Conservation (phyloP, 2,797 vertebrate species). For the Vespertilio murinus region DNA sequence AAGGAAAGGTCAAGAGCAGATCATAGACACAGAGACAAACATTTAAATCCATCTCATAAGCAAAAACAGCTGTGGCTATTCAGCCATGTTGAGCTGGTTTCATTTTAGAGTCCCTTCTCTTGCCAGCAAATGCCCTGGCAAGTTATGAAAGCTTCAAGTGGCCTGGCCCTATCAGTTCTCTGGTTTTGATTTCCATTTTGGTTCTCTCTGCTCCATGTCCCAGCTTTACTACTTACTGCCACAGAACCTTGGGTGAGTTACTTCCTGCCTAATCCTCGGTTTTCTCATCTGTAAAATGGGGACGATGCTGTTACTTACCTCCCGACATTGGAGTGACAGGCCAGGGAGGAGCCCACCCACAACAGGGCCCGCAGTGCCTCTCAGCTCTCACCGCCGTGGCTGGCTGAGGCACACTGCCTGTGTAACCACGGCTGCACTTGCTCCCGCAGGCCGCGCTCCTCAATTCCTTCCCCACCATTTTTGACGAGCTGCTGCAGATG, state of each 20-base stretch:
- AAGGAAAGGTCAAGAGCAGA: conserved; percentile 30
- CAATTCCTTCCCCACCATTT: conserved; percentile 98
- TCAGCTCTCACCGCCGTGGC: neutral
- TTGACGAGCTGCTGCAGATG: conserved; percentile 99
- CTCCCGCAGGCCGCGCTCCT: conserved; percentile 92
- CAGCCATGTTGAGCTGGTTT: conserved; percentile 31
- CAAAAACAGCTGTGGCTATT: neutral
- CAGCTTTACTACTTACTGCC: neutral
- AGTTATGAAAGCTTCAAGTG: conserved; percentile 7
- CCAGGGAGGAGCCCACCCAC: neutral
- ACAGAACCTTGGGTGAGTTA: neutral
- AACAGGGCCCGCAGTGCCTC: neutral
- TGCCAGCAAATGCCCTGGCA: neutral
- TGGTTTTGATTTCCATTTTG: conserved; percentile 24
- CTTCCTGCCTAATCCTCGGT: neutral
- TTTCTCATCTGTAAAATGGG: conserved; percentile 32
- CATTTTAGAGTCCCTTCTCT: conserved; percentile 40
- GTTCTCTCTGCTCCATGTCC: neutral
- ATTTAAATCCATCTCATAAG: conserved; percentile 38
- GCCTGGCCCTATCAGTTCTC: neutral
- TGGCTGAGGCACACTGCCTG: neutral
- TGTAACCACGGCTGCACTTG: conserved; percentile 8
- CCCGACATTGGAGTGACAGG: neutral
- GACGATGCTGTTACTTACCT: neutral
- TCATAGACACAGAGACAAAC: conserved; percentile 18